phyloP scores from a whole-genome alignment of 2,888 invertebrate genomes.

The Altica lythri region DNA sequence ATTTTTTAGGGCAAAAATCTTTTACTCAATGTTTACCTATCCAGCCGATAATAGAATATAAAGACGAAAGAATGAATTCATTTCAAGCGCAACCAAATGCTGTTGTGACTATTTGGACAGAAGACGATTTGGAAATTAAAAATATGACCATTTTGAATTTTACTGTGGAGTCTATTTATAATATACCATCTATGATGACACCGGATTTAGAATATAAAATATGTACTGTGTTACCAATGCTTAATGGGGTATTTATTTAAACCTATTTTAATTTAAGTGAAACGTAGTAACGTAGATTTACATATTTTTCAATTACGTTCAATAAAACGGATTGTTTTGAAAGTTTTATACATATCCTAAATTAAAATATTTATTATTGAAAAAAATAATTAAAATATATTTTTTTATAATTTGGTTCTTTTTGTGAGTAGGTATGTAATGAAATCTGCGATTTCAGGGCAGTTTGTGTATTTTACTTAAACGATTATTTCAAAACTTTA shows the following conservation, averaged over 20 bases:
- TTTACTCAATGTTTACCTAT: slow-evolving; percentile 42
- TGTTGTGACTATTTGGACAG: slow-evolving; percentile 41
- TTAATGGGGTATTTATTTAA: slow-evolving; percentile 37
- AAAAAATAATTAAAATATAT: no score
- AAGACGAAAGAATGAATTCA: slow-evolving; percentile 45
- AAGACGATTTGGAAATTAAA: slow-evolving; percentile 36
- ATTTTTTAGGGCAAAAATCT: slow-evolving; percentile 31
- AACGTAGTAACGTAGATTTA: no score
- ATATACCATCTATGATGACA: slow-evolving; percentile 45
- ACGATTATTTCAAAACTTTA: no score
- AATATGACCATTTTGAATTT: slow-evolving; percentile 45
- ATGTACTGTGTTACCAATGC: slow-evolving; percentile 42
- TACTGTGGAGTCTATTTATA: slow-evolving; percentile 53
- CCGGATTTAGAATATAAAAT: slow-evolving; percentile 47
- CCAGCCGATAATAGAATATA: slow-evolving; percentile 39
- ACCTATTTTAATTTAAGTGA: no score
- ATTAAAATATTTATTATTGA: no score
- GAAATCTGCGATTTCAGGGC: no score
- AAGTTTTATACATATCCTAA: no score
- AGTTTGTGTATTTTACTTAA: no score
- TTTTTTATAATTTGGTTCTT: no score
- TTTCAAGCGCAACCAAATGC: slow-evolving; percentile 48
- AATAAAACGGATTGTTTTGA: no score
- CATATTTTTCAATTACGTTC: no score
- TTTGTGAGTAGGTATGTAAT: no score